Conservation (phyloP, 2,113 vertebrate species). For the Aythya baeri region DNA sequence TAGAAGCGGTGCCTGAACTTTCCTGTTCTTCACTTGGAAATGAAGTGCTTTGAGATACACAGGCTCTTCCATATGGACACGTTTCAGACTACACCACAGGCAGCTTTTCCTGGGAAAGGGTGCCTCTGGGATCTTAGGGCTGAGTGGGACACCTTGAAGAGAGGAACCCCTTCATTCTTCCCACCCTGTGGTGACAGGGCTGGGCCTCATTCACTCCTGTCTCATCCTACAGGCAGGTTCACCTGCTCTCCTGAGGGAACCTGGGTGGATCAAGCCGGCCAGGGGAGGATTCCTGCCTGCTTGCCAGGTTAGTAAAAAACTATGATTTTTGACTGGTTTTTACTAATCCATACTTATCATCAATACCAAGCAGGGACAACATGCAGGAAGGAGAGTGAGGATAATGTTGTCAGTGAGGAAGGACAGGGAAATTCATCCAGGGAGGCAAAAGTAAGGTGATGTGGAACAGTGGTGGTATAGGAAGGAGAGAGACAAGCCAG, state of each 20-base stretch:
- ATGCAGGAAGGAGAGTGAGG: background rate
- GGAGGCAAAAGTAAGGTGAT: background rate
- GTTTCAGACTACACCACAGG: background rate
- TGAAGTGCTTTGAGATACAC: background rate
- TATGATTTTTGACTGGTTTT: background rate
- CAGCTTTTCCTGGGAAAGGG: background rate
- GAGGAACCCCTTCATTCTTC: background rate
- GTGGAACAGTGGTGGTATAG: background rate
- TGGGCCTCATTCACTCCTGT: background rate
- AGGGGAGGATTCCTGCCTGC: constrained; percentile 69
- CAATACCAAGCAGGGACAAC: background rate
- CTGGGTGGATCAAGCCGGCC: constrained; percentile 69
- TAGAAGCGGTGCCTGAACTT: background rate
- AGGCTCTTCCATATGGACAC: background rate
- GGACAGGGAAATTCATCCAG: background rate
- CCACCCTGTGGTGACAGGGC: background rate
- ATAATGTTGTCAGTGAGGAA: background rate
- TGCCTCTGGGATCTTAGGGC: background rate
- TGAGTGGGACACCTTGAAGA: background rate
- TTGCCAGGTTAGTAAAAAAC: constrained; percentile 75
- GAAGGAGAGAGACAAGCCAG: background rate
- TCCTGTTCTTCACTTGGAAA: background rate
- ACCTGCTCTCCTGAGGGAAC: constrained; percentile 76
- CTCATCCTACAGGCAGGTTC: constrained; percentile 62
- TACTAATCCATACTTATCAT: background rate